Base-by-base conservation (phyloP, 2,113 vertebrate genomes). In the Entosphenus tridentatus region DNA sequence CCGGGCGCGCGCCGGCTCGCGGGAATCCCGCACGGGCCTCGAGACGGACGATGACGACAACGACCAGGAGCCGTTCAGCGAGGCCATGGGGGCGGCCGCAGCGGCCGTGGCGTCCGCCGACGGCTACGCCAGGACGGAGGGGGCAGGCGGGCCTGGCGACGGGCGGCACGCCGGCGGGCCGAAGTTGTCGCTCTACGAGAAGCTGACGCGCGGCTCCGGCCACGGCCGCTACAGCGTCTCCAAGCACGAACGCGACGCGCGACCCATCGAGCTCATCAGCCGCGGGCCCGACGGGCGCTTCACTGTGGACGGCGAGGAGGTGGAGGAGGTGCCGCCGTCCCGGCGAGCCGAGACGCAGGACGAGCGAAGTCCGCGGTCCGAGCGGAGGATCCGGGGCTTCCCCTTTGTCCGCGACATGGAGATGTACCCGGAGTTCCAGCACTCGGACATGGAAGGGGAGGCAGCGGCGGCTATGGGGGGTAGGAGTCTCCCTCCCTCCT, bases 141-240 rank as follows among this genome's bases (percentile, higher is more conserved):
- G 39, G 39, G 39, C 39, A 5, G 39, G 39, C 6, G 39, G 39
- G 39, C 39, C 39, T 7, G 39, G 39, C 39, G 39, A 39, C 39
- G 39, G 39, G 39, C 39, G 39, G 39, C 39, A 39, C 39, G 39
- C 39, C 39, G 39, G 39, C 39, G 39, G 39, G 39, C 39, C 39
- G 74, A 91, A 98, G 75, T 83, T 96, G 70, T 96, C 91, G 9
- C 81, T 96, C 74, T 96, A 96, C 77, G 96, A 95, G 82, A 95
- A 95, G 83, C 96, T 89, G 79, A 98, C 96, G 79, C 81, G 88
- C 78, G 89, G 91, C 78, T 91, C 95, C 82, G 87, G 87, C 78
- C 89, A 88, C 82, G 93, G 89, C 82, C 95, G 90, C 77, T 96
- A 96, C 79, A 96, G 92, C 2, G 89, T 95, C 78, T 91, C 91